Percentiles rank a stretch among this genome's conserved stretches.
Conservation (phyloP, 2,797 vertebrate genomes). For the Harpagifer antarcticus region DNA sequence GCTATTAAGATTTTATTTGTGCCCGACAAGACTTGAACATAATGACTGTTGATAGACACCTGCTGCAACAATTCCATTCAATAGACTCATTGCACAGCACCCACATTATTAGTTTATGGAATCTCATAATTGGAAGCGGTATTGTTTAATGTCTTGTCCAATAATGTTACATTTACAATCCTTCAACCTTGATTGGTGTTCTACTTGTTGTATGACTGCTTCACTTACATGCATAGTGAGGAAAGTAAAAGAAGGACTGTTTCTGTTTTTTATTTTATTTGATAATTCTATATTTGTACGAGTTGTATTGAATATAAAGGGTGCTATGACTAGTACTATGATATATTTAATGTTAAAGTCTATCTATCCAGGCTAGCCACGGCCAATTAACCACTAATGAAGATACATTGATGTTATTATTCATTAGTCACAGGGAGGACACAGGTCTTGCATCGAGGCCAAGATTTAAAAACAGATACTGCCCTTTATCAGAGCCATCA, state of each 20-base stretch:
- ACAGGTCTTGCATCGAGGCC: constrained; percentile 14
- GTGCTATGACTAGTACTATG: too few species aligned
- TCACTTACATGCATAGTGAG: neutral
- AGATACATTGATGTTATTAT: neutral
- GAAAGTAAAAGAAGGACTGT: neutral
- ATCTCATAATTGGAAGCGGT: neutral
- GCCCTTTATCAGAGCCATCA: constrained; percentile 75
- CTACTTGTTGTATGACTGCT: neutral
- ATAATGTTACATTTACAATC: neutral
- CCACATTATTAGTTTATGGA: neutral
- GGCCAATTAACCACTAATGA: neutral
- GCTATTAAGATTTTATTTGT: neutral
- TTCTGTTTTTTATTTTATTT: neutral
- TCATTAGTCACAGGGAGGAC: constrained; percentile 12
- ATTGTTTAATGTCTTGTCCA: neutral
- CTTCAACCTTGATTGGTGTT: neutral
- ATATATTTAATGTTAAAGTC: too few species aligned
- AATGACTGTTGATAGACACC: neutral
- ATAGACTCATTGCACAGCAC: neutral
- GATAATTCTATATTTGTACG: too few species aligned
- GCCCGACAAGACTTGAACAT: neutral
- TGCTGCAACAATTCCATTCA: neutral
- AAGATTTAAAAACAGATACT: constrained; percentile 48
- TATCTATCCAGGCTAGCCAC: neutral
- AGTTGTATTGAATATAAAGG: too few species aligned